Conservation (phyloP, 2,888 invertebrate species). For the Eupeodes latifasciatus region DNA sequence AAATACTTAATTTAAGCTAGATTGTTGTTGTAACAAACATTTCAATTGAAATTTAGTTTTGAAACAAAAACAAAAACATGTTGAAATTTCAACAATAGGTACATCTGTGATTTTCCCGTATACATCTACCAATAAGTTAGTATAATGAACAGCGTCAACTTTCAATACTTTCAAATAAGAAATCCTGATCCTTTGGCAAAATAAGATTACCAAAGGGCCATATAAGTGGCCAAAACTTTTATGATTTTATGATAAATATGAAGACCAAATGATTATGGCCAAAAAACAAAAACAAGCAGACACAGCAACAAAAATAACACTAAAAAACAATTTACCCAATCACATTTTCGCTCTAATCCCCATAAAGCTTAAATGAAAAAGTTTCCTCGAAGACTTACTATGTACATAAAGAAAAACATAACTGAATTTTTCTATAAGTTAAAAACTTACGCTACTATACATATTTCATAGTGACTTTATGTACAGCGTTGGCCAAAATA, state of each 20-base stretch:
- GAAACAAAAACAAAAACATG: too few relatives aligned
- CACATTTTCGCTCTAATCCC: not conserved
- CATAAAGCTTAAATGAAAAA: not conserved
- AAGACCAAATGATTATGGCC: not conserved
- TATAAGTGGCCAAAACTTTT: slow-evolving; percentile 9
- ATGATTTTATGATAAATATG: slow-evolving; percentile 1
- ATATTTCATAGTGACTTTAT: too few relatives aligned
- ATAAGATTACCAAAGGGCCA: not conserved
- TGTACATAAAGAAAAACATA: not conserved
- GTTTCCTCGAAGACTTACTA: not conserved
- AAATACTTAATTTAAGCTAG: not conserved
- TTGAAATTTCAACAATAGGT: too few relatives aligned
- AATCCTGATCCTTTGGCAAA: slow-evolving; percentile 6
- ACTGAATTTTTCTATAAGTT: slow-evolving; percentile 18
- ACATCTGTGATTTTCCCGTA: too few relatives aligned
- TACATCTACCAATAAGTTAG: not conserved
- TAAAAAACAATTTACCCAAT: not conserved
- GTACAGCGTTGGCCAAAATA: too few relatives aligned
- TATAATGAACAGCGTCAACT: not conserved
- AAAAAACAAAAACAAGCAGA: not conserved
- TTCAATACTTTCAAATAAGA: not conserved
- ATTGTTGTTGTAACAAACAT: too few relatives aligned
- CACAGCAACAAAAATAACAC: not conserved
- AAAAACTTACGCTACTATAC: not conserved
- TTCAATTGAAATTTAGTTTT: too few relatives aligned